These are phyloP conservation scores for Micrasema minimum DNA, from an alignment of 1,140 invertebrate species.

Conservation along the genomic window DNA sequence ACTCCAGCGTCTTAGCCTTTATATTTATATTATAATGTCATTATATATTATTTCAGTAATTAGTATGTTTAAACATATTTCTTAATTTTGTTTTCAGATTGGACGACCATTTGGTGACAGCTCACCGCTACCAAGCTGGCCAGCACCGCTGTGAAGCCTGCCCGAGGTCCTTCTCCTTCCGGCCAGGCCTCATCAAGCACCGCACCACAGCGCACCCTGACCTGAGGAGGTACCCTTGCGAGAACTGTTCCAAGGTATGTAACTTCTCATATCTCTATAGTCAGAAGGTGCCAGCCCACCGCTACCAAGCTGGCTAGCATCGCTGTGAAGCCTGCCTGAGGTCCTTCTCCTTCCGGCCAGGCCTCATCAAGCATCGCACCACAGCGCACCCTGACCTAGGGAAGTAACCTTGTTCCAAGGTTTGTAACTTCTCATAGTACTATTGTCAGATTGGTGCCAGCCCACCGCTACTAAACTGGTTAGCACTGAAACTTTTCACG, in stretches of 20 bases:
- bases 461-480: conserved; percentile 79
- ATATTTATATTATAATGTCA: too few species aligned
- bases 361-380: conserved; percentile 85
- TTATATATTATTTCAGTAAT: too few species aligned
- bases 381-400: conserved; percentile 80
- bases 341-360: conserved; percentile 83
- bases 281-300: conserved; percentile 73
- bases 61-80: too few species aligned
- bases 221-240: conserved; percentile 86
- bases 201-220: conserved; percentile 83
- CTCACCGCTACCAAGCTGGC: conserved; percentile 79
- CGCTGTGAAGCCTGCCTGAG: conserved; percentile 86
- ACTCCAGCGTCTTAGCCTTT: too few species aligned
- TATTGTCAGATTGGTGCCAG: conserved; percentile 78
- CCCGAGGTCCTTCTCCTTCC: conserved; percentile 83
- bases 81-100: conserved; percentile 71
- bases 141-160: conserved; percentile 89
- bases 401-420: conserved; percentile 90
- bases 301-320: conserved; percentile 80
- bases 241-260: conserved; percentile 89
- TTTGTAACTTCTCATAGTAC: conserved; percentile 55
- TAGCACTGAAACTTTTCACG: too few species aligned
- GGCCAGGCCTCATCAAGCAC: conserved; percentile 84
- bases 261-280: neutral
- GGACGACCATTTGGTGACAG: conserved; percentile 81